phyloP scores from a whole-genome alignment of 2,113 vertebrate species.

The Myrmophylax atrothorax region DNA sequence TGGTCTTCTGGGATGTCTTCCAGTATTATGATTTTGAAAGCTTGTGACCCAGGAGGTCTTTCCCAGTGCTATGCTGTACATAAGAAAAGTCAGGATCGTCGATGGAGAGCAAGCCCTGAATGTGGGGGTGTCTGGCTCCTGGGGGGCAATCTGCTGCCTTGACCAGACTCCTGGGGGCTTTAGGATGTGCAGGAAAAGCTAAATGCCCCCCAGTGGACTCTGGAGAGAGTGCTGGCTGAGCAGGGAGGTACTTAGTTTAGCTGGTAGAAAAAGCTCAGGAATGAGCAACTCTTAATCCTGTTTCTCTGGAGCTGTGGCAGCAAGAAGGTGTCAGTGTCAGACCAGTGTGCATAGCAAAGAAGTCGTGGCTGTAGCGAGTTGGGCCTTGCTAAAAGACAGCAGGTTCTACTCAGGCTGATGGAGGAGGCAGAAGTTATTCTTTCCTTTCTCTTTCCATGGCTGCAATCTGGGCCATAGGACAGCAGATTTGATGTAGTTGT shows the following conservation, averaged over 20 bases:
- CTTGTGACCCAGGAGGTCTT: neutral
- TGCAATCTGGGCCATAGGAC: neutral
- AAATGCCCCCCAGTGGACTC: neutral
- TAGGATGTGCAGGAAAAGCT: neutral
- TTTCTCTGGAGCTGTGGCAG: neutral
- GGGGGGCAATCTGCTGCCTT: neutral
- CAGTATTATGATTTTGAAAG: neutral
- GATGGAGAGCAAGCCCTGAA: neutral
- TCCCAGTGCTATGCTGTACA: neutral
- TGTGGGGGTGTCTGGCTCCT: fast-evolving
- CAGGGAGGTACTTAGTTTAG: neutral
- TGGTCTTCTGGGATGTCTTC: neutral
- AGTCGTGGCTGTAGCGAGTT: fast-evolving
- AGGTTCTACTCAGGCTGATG: neutral
- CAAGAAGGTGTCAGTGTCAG: neutral
- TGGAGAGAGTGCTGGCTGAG: neutral
- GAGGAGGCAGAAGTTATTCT: neutral
- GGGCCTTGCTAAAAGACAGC: neutral
- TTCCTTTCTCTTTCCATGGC: neutral
- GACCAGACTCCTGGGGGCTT: neutral
- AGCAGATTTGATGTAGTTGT: neutral
- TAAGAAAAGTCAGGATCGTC: neutral
- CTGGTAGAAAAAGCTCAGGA: neutral
- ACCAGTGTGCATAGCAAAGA: neutral
- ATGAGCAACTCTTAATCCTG: neutral